Evolutionary conservation across 1,140 invertebrate species (phyloP), one percentile per base, ranked within the genome.

Genomic region (Saccostrea cuccullata): DNA sequence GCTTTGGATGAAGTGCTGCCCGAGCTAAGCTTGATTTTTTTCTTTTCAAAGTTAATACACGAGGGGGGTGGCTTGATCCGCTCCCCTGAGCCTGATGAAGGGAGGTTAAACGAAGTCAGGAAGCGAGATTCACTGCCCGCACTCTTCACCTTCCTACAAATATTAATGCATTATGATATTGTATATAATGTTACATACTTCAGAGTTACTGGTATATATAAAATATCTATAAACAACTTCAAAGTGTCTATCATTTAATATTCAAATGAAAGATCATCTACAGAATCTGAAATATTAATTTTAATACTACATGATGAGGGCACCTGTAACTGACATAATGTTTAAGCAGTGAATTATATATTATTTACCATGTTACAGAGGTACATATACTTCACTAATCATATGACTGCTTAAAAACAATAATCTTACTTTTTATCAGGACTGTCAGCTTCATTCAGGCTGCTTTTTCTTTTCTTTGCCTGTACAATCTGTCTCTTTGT

Each of bases 51-150:
- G 84, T 93, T 89, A 26, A 94, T 91, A 87, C 90, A 92, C 47
- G 92, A 92, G 73, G 91, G 92, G 26, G 93, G 93, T n/a, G 93
- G 93, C 85, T 93, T 93, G 20, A 93, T 82, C 23, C 92, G 86
- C 17, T 87, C 86, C 12, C 86, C 90, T 13, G 85, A n/a, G 5
- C 86, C 90, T 13, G 85, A n/a, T 40, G 87, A 88, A 36, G 89
- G 84, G 47, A 89, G 26, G 67, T 86, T 86, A 82, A 87, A 91
- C 9, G 90, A 90, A 58, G 89, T 83, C 12, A 91, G 26, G 30
- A 91, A 86, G 13, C 89, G 87, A 17, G 85, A 88, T 60, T 82
- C 85, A 47, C 60, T 47, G 15, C 55, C 70, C 30, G 82, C 83
- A 26, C 6, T 56, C 23, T 84, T 36, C 82, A 85, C 88, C 84